These are phyloP conservation scores for Eucriotettix oculatus DNA, from an alignment of 2,888 invertebrate genomes.

Conservation along the genomic window DNA sequence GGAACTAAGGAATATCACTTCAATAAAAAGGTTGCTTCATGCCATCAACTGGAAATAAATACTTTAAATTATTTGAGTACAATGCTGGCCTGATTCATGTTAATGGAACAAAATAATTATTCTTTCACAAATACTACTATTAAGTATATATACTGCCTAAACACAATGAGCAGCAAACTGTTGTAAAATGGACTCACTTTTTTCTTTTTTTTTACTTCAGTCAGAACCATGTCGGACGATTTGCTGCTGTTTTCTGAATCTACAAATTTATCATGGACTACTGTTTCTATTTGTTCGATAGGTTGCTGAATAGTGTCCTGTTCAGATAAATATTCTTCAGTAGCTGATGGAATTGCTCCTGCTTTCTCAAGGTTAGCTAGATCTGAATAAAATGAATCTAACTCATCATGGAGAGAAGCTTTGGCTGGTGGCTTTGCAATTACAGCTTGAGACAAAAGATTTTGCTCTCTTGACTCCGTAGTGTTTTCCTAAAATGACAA, in stretches of 20 bases:
- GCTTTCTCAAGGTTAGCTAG: constrained; percentile 34
- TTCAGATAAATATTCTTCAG: background rate
- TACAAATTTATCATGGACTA: background rate
- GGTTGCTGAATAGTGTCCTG: background rate
- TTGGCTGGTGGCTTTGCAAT: constrained; percentile 24
- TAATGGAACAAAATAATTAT: no score
- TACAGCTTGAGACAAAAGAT: constrained; percentile 11
- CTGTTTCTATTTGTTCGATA: background rate
- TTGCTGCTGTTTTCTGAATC: background rate
- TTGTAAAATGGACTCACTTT: background rate
- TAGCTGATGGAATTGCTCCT: constrained; percentile 3
- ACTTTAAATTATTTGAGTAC: no score
- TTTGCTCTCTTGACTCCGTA: no score
- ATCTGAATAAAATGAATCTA: constrained; percentile 43
- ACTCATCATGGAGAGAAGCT: constrained; percentile 27
- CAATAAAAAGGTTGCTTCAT: no score
- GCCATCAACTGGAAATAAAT: no score
- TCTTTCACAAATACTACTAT: no score
- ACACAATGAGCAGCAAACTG: no score
- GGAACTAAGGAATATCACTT: no score
- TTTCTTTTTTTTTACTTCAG: background rate
- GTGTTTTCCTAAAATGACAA: no score
- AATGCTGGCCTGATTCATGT: no score
- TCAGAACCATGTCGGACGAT: background rate
- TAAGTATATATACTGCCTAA: no score